Evolutionary conservation across 2,888 invertebrate species (phyloP), one percentile per base, ranked within the genome.

Genomic region (Linnaemya vulpina): DNA sequence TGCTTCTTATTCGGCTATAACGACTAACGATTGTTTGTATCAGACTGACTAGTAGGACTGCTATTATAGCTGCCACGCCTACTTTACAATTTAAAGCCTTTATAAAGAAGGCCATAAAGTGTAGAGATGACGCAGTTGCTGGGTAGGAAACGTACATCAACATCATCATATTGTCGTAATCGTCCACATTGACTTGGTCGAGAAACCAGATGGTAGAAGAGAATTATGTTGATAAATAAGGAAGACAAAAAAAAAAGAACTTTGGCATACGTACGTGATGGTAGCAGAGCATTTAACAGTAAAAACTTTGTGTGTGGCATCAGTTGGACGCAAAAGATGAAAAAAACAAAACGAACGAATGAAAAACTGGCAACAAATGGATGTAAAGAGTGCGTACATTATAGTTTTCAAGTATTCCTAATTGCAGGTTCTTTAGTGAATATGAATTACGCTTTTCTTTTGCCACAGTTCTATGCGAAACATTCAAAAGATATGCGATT

Each of bases 371-470:
- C 78, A 73, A 68, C 60, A 53, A 62, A 68, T 62, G 35, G 53
- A 58, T 53, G 58, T 71, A 76, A 73, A 71, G 76, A 83, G 76
- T 77, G 82, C 79, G 83, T 87, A 82, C 83, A 83, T 85, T 84
- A 86, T 84, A 87, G 86, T 84, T 85, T 86, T 85, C 83, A 73
- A 80, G 84, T 84, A 86, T 80, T 86, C 83, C 81, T 87, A 87
- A 87, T 87, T 86, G 86, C 77, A 86, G 86, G 87, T 87, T 87
- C 82, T 77, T 83, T 83, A 71, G 58, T 51, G 76, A 76, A 83
- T 77, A 83, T 83, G 82, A 83, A 83, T 65, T 73, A 83, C 58
- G 55, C 5, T 58, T 20, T 58, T 35, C n/a, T 51, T 7, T 15
- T 35, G 38, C 20, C 40, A 15, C 46, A 77, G 20, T 35, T 65